Base-by-base conservation (phyloP, 2,888 invertebrate species). In the Acrobeloides nanus region DNA sequence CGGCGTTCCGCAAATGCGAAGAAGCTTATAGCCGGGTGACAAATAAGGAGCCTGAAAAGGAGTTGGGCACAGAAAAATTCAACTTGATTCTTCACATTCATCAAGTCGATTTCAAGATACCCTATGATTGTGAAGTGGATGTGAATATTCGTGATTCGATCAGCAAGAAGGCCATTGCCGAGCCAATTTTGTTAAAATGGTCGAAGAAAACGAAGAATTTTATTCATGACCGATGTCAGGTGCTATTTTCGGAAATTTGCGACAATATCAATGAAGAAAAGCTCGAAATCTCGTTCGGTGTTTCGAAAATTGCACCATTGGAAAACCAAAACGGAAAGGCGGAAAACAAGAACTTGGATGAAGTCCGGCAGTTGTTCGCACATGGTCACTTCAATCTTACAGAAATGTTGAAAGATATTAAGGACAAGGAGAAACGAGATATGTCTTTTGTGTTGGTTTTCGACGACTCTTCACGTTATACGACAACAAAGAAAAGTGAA, bases 361-460 rank as follows among this genome's bases (percentile, higher is more conserved):
- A 35, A 18, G 24, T 47, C 23, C 49, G 57, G 17, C 54, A 52
- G 8, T 27, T 35, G 3, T 37, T 35, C 33, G 55, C 55, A 8
- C 25, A 41, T 21, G 55, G 45, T 15, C 23, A 49, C 3, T 7
- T 43, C 1, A 27, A 37, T 25, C 21, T 55, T 4, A 21, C 41
- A 4, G 57, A 55, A 17, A 42, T 42, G 32, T 23, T 58, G 12
- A 21, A 40, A n/a, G 51, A 55, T 26, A 42, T 55, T 24, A 41
- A 38, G 35, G 49, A 55, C 31, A 55, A 55, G 43, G 55, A 55
- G 35, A 53, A 45, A 17, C 50, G 55, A 6, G 55, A 57, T 23
- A 27, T 29, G 23, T 27, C 25, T n/a, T 26, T 52, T 7, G 17
- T 12, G 10, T 29, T 29, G 29, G 10, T 10, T 6, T 20, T 17